Evolutionary conservation across 2,113 vertebrate species (phyloP).

Genomic region (Indri indri): DNA sequence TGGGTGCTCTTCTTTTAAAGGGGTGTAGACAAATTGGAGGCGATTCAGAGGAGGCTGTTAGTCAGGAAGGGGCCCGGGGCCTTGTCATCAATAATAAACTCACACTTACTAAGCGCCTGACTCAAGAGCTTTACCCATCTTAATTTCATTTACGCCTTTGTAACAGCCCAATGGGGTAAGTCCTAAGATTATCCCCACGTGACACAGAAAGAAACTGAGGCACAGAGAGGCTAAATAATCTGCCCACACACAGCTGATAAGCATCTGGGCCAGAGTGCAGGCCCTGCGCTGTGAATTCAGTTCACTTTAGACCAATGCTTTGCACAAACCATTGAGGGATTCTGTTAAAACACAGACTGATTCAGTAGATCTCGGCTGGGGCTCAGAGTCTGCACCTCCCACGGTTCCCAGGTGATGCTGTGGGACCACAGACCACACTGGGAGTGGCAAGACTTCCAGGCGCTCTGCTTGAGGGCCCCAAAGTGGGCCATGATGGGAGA

Average conservation of each 20-base stretch:
- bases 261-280: not conserved
- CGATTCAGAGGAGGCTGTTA: not conserved
- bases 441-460: not conserved
- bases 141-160: not conserved
- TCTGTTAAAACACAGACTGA: not conserved
- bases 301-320: not conserved
- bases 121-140: not conserved
- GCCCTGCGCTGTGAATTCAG: not conserved
- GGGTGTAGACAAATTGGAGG: not conserved
- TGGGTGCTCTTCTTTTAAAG: not conserved
- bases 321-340: fast-evolving
- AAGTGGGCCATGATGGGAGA: not conserved
- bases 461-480: not conserved
- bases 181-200: not conserved
- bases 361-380: not conserved
- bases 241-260: not conserved
- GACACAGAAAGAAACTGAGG: slow-evolving; percentile 8
- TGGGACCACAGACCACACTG: no score
- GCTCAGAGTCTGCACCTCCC: not conserved
- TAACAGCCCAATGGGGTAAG: not conserved
- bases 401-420: not conserved
- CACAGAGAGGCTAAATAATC: not conserved
- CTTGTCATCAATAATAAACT: not conserved
- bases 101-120: not conserved
- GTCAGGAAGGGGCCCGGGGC: not conserved